Base-by-base conservation (phyloP, 2,113 vertebrate species). In the Neotragus pygmaeus region DNA sequence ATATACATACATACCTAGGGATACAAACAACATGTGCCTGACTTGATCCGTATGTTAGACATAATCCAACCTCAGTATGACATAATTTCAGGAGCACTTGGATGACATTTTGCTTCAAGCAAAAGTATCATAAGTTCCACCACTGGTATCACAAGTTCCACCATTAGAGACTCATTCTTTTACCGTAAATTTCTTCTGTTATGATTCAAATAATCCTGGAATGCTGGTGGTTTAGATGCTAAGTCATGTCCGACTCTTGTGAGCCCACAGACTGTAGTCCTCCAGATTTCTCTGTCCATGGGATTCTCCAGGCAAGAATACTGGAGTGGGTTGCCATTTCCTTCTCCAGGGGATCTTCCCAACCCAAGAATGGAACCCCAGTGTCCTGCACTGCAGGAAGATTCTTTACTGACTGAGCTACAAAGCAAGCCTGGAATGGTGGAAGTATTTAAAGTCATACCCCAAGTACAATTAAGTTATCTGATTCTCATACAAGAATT, bases 41-140 rank as follows among this genome's bases (percentile, higher is more conserved):
- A 73, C 39, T 47, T 87, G 19, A 62, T 30, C 27, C 47, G 7
- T 84, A 17, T 43, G 75, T 93, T 62, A 93, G 81, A 91, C 19
- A 51, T 39, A 49, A 91, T 70, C 45, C 33, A 15, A 19, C 55
- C 33, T 80, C 39, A 53, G 8, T 45, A 19, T 25, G 21, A 80
- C 81, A 53, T 75, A 43, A 94, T 75, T 95, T 95, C 27, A 82
- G 43, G 55, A 86, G 45, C 39, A 83, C 27, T 92, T 92, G n/a
- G 39, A 80, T 94, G 80, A 51, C 10, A 73, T 58, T 73, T 33
- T 95, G 55, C 25, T 94, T 88, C 21, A 73, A 92, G 39, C 21
- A 75, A 70, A 66, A 49, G 75, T 47, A 9, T 15, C 51, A 36
- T 62, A 86, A 60, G 77, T 87, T 64, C 85, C 28, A 49, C 33